Percentiles rank a stretch among this genome's conserved stretches.
Evolutionary conservation across 2,113 vertebrate species (phyloP).

Genomic region (Telmatochromis sp.): DNA sequence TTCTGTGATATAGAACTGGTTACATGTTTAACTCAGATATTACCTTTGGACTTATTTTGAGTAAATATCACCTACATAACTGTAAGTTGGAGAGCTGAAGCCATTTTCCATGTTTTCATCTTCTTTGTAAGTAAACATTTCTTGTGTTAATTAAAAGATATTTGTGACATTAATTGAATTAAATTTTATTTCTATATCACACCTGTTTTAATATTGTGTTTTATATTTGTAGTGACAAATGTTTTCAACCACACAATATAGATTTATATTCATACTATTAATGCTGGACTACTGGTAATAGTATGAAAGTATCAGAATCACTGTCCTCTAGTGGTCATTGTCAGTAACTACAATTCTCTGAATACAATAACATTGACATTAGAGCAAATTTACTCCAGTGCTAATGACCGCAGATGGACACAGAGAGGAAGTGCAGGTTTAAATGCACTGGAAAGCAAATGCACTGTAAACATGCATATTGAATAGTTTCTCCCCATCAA

Average conservation of each 20-base stretch:
- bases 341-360: neutral
- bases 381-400: neutral
- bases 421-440: neutral
- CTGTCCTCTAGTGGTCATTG: neutral
- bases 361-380: neutral
- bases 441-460: neutral
- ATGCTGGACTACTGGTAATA: neutral
- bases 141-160: neutral
- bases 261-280: neutral
- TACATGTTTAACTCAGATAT: neutral
- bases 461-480: neutral
- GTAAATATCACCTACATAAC: neutral
- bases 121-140: neutral
- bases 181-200: neutral
- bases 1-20: neutral
- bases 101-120: neutral
- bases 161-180: neutral
- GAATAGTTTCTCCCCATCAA: neutral
- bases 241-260: neutral
- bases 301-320: neutral
- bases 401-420: neutral
- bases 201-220: neutral
- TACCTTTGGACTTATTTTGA: neutral
- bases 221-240: neutral
- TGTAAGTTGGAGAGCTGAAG: neutral